Percentiles rank a stretch among this genome's conserved stretches.
phyloP scores from a whole-genome alignment of 2,797 vertebrate species.

The Apodemus agrarius region DNA sequence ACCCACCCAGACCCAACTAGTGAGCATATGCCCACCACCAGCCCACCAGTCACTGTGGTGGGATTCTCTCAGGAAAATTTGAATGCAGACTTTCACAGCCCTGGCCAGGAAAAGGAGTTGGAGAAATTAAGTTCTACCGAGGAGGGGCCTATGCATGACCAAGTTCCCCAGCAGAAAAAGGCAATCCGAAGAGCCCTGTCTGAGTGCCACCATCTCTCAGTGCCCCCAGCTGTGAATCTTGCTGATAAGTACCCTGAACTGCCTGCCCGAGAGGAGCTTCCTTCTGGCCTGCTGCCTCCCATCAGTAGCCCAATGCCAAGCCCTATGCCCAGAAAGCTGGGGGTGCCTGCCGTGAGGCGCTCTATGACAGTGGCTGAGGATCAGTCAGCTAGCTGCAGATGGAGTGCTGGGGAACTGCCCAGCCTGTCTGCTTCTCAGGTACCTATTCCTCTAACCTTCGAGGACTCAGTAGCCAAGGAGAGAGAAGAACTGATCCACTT shows the following conservation, averaged over 20 bases:
- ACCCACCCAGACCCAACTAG: constrained; percentile 63
- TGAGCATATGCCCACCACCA: background rate
- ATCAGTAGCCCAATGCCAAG: constrained; percentile 77
- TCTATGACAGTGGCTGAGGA: constrained; percentile 93
- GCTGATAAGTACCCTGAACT: constrained; percentile 94
- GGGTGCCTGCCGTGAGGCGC: constrained; percentile 88
- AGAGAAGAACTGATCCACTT: constrained; percentile 69
- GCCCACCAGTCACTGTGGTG: constrained; percentile 83
- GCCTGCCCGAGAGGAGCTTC: constrained; percentile 79
- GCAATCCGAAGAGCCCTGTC: constrained; percentile 96
- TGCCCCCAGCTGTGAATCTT: constrained; percentile 92
- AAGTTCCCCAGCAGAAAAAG: constrained; percentile 93
- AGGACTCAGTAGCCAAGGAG: constrained; percentile 79
- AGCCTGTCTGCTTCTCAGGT: constrained; percentile 52
- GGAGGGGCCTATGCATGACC: constrained; percentile 69
- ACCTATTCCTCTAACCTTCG: background rate
- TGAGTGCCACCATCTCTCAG: constrained; percentile 95
- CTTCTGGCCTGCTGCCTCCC: constrained; percentile 84
- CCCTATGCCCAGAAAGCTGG: constrained; percentile 79
- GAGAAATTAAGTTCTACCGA: constrained; percentile 73
- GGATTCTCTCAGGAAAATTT: constrained; percentile 87
- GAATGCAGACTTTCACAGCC: constrained; percentile 18
- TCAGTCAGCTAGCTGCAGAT: constrained; percentile 84
- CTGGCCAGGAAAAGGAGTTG: constrained; percentile 77
- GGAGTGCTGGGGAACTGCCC: constrained; percentile 62